phyloP scores from a whole-genome alignment of 2,797 vertebrate genomes.

The Falco biarmicus region DNA sequence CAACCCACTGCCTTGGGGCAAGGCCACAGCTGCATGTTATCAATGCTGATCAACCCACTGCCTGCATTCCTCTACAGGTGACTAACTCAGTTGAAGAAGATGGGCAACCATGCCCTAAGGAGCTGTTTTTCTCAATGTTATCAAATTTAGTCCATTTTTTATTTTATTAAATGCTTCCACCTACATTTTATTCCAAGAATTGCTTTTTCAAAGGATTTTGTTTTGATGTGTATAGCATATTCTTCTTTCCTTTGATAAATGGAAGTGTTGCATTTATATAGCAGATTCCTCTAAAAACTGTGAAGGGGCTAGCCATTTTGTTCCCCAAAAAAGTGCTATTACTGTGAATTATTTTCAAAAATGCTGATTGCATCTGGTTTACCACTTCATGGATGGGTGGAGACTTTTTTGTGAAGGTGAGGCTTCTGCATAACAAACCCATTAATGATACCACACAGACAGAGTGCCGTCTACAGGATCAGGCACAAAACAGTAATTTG shows the following conservation, averaged over 20 bases:
- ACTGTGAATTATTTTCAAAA: not conserved
- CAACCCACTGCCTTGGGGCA: too few species aligned
- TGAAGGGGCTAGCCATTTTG: not conserved
- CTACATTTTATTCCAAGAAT: not conserved
- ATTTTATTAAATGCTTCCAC: not conserved
- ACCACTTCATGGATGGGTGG: not conserved
- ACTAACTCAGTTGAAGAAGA: not conserved
- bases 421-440: not conserved
- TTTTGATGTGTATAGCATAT: not conserved
- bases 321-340: not conserved
- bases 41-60: too few species aligned
- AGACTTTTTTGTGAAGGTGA: not conserved
- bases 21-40: too few species aligned
- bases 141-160: not conserved
- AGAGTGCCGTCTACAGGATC: not conserved
- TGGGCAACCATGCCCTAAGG: not conserved
- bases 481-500: not conserved
- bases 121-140: not conserved
- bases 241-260: not conserved
- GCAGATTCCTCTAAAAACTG: not conserved
- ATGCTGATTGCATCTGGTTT: not conserved
- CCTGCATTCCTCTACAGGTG: too few species aligned
- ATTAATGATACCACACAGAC: not conserved
- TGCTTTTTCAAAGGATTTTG: not conserved
- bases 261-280: accelerated